Evolutionary conservation across 2,797 vertebrate species (phyloP).

Genomic region (Cyprinella venusta): DNA sequence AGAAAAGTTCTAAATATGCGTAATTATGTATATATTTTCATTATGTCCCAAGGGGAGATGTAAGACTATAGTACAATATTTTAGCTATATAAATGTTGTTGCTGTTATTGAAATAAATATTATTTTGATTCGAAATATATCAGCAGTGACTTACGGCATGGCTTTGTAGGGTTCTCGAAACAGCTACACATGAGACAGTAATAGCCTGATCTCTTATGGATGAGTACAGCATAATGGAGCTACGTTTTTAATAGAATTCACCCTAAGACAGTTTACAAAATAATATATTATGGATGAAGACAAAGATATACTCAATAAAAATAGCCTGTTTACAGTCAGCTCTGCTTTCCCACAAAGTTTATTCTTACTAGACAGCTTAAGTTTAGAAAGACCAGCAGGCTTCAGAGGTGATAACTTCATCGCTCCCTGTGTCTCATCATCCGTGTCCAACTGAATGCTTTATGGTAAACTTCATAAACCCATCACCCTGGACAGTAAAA

Average conservation of each 20-base stretch:
- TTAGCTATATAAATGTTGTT: not conserved
- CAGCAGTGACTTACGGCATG: not conserved
- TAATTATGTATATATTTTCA: not conserved
- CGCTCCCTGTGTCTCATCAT: conserved; percentile 55
- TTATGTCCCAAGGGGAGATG: not conserved
- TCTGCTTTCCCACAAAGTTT: conserved; percentile 23
- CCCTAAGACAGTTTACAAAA: not conserved
- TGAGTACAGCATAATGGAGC: not conserved
- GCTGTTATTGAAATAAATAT: not conserved
- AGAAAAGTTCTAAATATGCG: not conserved
- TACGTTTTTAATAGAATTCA: not conserved
- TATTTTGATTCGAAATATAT: not conserved
- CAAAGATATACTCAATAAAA: not conserved
- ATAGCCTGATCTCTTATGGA: not conserved
- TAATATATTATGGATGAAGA: conserved; percentile 18
- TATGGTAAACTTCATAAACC: conserved; percentile 63
- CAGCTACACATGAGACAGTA: not conserved
- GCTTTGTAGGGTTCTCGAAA: not conserved
- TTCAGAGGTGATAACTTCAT: conserved; percentile 54
- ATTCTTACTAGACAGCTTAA: conserved; percentile 14
- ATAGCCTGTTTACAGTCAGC: not conserved
- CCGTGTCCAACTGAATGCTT: conserved; percentile 57
- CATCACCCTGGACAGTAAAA: conserved; percentile 60
- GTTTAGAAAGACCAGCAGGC: conserved; percentile 34
- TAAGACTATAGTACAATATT: not conserved